Conservation (phyloP, 2,888 invertebrate genomes). For the Lamellibrachia columna region DNA sequence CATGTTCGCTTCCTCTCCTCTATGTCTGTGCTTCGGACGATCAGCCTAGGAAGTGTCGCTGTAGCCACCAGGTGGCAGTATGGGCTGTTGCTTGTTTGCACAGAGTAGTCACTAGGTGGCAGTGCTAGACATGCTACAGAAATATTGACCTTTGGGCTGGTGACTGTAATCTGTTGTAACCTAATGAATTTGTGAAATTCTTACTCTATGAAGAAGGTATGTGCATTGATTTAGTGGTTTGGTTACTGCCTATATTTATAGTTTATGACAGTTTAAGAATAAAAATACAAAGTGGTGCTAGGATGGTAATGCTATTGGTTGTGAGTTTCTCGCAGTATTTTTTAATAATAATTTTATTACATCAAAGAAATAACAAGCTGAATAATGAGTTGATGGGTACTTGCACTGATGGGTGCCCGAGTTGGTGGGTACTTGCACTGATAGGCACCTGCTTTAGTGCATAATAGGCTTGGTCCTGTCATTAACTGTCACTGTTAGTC, state of each 20-base stretch:
- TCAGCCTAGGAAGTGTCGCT: neutral
- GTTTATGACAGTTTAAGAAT: neutral
- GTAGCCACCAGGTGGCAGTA: too few relatives aligned
- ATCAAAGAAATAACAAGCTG: neutral
- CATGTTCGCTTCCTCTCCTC: neutral
- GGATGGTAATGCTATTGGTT: neutral
- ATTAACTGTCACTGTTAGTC: too few relatives aligned
- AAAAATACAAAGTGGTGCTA: neutral
- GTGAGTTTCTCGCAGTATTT: neutral
- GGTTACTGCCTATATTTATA: too few relatives aligned
- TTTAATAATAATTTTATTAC: neutral
- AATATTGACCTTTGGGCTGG: neutral
- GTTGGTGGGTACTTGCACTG: neutral
- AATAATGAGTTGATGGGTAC: neutral
- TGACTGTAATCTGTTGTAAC: neutral
- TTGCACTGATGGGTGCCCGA: neutral
- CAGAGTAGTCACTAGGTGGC: neutral
- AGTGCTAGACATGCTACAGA: neutral
- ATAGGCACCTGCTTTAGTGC: neutral
- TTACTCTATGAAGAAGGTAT: too few relatives aligned
- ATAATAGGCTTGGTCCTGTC: too few relatives aligned
- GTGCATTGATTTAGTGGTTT: too few relatives aligned
- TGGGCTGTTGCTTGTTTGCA: neutral
- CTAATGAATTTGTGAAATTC: neutral
- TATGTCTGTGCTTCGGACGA: neutral